A percentile compares a stretch with the other conserved stretches of the same genome.
Evolutionary conservation across 2,888 invertebrate genomes (phyloP).

Genomic region (Drosophila dives): DNA sequence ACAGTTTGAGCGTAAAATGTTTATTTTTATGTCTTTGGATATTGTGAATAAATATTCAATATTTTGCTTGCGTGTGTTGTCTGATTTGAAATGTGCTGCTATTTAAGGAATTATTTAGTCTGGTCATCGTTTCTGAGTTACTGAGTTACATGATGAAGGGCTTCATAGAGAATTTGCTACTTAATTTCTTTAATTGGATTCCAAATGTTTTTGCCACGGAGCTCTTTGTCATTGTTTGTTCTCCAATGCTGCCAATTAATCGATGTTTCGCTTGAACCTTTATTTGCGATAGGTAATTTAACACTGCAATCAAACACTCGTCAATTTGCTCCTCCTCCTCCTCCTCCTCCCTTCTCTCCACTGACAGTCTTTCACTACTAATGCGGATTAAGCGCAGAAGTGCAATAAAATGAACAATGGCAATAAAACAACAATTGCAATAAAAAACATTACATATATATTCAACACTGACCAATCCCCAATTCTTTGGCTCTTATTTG

Average conservation of each 20-base stretch:
- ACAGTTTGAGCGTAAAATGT: not conserved
- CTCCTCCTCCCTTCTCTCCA: not conserved
- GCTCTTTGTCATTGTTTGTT: constrained; percentile 17
- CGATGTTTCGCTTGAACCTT: constrained; percentile 25
- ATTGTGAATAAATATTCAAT: not conserved
- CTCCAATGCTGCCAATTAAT: constrained; percentile 17
- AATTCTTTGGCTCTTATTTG: not conserved
- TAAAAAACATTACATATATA: constrained; percentile 15
- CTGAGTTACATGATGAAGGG: constrained; percentile 43
- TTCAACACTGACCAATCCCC: not conserved
- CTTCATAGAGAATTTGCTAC: constrained; percentile 71
- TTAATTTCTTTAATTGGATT: constrained; percentile 80
- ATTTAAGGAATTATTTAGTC: not conserved
- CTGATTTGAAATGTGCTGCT: not conserved
- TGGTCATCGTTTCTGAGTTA: not conserved
- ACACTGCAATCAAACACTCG: constrained; percentile 61
- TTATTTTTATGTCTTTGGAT: not conserved
- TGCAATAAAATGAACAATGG: constrained; percentile 16
- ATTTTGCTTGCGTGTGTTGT: not conserved
- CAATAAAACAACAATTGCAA: constrained; percentile 13
- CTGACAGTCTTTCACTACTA: constrained; percentile 36
- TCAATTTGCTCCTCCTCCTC: not conserved
- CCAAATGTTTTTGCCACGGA: constrained; percentile 34
- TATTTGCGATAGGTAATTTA: constrained; percentile 34
- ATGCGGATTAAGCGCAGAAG: constrained; percentile 57